These are phyloP conservation scores for Stigmatopora nigra DNA, from an alignment of 2,113 vertebrate species.

Conservation along the genomic window DNA sequence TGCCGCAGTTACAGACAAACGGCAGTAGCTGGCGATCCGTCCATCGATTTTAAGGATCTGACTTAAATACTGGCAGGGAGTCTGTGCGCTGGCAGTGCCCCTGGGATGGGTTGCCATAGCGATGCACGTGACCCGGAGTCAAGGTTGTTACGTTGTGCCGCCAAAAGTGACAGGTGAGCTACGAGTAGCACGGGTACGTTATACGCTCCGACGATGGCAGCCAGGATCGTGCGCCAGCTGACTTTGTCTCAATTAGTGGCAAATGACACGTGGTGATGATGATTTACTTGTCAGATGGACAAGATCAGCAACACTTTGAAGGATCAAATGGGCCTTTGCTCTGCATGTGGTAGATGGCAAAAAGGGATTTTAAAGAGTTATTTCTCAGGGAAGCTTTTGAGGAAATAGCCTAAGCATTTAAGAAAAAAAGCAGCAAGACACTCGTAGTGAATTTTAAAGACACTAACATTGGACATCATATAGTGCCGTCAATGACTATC, in stretches of 20 bases:
- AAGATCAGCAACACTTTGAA: neutral
- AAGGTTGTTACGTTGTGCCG: slow-evolving; percentile 50
- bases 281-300: slow-evolving; percentile 7
- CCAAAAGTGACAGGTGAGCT: slow-evolving; percentile 48
- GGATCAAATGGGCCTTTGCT: neutral
- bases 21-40: slow-evolving; percentile 14
- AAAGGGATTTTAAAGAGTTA: too few relatives aligned
- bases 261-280: slow-evolving; percentile 15
- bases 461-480: too few relatives aligned
- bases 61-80: slow-evolving; percentile 44
- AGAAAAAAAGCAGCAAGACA: too few relatives aligned
- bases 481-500: too few relatives aligned
- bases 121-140: slow-evolving; percentile 56
- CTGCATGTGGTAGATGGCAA: neutral
- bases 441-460: too few relatives aligned
- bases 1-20: slow-evolving; percentile 19
- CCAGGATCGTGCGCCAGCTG: neutral
- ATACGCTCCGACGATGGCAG: slow-evolving; percentile 27
- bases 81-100: slow-evolving; percentile 47
- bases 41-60: slow-evolving; percentile 36
- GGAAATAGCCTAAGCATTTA: too few relatives aligned
- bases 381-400: too few relatives aligned
- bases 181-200: slow-evolving; percentile 47
- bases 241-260: slow-evolving; percentile 6
- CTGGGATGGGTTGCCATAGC: slow-evolving; percentile 54